Conservation (phyloP, 2,797 vertebrate genomes). For the Halcyon leucocephala region DNA sequence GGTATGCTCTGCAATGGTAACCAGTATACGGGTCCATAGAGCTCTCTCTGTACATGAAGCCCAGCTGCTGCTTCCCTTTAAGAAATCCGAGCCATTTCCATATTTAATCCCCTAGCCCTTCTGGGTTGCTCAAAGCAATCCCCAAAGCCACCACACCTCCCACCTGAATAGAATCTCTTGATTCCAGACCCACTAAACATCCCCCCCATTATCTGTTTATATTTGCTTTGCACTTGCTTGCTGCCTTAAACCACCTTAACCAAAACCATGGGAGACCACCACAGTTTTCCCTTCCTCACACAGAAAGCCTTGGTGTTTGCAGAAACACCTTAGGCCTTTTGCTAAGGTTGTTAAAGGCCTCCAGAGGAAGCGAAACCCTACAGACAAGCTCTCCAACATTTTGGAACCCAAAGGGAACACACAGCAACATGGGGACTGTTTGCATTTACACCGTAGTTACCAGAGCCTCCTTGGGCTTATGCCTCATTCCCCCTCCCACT, state of each 20-base stretch:
- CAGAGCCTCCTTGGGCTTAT: conserved; percentile 20
- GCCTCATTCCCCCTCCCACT: background rate
- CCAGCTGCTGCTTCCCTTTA: background rate
- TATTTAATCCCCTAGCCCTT: background rate
- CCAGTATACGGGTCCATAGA: background rate
- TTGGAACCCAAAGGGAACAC: conserved; percentile 24
- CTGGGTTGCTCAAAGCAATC: background rate
- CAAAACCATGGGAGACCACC: background rate
- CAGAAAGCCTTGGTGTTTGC: background rate
- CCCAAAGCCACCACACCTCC: background rate
- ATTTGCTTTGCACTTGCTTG: background rate
- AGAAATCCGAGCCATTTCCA: background rate
- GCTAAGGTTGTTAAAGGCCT: background rate
- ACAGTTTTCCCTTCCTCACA: background rate
- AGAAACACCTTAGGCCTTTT: background rate
- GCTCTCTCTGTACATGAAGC: background rate
- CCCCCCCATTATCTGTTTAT: background rate
- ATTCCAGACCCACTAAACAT: background rate
- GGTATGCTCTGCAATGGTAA: background rate
- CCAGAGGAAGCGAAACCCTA: accelerated
- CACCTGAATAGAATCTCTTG: background rate
- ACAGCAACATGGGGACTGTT: background rate
- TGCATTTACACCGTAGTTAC: conserved; percentile 26
- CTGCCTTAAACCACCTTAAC: background rate
- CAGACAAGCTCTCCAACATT: conserved; percentile 3